Base-by-base conservation (phyloP, 2,113 vertebrate genomes). In the Capreolus pygargus region DNA sequence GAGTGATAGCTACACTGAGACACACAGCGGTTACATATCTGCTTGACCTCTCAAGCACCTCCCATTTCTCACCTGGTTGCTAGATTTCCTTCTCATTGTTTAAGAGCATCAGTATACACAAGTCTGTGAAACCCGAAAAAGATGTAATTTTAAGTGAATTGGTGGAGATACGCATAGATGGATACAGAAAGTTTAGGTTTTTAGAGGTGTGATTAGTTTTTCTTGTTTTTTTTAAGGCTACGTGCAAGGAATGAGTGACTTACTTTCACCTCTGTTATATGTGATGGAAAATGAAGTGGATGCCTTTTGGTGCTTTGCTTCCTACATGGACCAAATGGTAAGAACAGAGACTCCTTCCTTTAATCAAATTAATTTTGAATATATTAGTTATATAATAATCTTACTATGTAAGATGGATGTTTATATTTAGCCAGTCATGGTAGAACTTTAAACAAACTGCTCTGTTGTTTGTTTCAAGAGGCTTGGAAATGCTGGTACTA, bases 271-370 rank as follows among this genome's bases (percentile, higher is more conserved):
- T 2, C 99, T 99, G 96, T 98, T 99, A 67, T 99, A 99, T 95
- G 99, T 99, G 95, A 99, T 99, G 99, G 99, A 99, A 98, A 99
- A 99, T 94, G 99, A 99, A 99, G 99, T 99, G 76, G 99, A 99
- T 96, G 99, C 99, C 30, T 99, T 99, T 98, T 99, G 99, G 99
- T 99, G 99, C 98, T 99, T 99, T 96, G 99, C 99, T 25, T 99
- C 99, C 78, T 99, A 99, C 97, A 99, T 99, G 99, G 99, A 99
- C 92, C 99, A 99, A 96, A 99, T 99, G 99, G 99, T 99, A 99
- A 99, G 98, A 96, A 95, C 10, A 82, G 86, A 12, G 83, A 30
- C 60, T 94, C 12, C 39, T 91, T 83, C 15, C 84, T 91, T 93
- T 84, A 86, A 27, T 79, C 47, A 95, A 55, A 82, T 70, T 45